Evolutionary conservation across 2,113 vertebrate species (phyloP).

Genomic region (Microcebus ravelobensis): DNA sequence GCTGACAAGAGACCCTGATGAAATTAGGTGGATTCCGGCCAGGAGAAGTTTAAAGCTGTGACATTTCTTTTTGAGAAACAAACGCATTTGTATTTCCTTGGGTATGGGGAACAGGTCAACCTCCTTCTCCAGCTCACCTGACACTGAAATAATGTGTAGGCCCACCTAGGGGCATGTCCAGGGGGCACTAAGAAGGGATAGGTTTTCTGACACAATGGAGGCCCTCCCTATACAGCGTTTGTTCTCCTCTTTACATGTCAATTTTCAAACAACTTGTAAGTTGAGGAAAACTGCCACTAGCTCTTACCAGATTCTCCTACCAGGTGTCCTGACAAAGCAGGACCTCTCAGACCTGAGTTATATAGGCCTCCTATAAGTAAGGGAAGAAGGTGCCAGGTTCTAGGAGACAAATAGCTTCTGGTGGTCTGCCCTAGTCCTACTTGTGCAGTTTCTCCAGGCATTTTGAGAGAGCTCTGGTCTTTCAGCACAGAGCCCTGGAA

Average conservation of each 20-base stretch:
- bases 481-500: neutral
- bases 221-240: no score
- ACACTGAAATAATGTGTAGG: neutral
- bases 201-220: neutral
- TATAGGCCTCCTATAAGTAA: neutral
- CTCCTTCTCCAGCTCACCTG: neutral
- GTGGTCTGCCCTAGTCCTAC: neutral
- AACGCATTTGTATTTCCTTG: neutral
- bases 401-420: neutral
- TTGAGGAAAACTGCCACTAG: neutral
- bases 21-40: neutral
- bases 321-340: neutral
- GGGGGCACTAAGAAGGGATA: neutral
- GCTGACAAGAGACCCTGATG: neutral
- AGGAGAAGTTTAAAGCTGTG: neutral
- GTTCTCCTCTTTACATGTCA: neutral
- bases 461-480: neutral
- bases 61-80: neutral
- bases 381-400: rapidly evolving
- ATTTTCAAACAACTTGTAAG: neutral
- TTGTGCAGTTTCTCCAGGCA: neutral
- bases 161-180: neutral
- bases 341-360: neutral
- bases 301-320: neutral
- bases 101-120: neutral